Evolutionary conservation across 35 echinoderm and acorn worm species (phyloP).

Genomic region (Ophioderma brevispina): DNA sequence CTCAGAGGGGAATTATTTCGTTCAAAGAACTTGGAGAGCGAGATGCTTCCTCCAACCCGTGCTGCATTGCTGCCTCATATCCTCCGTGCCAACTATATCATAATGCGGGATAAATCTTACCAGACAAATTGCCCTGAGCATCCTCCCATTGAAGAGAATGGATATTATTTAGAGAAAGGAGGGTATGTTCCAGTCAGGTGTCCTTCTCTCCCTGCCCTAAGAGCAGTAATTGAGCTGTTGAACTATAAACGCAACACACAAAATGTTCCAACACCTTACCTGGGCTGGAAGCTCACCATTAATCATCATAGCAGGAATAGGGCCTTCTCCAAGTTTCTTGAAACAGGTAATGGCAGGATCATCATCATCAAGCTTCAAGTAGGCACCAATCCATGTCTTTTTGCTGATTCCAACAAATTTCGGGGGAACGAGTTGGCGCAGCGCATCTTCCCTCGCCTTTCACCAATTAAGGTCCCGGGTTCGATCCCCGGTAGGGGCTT

Average conservation of each 20-base stretch:
- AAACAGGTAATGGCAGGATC: slow-evolving; percentile 47
- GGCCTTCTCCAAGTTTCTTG: slow-evolving; percentile 32
- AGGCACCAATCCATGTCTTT: slow-evolving; percentile 46
- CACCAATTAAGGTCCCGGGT: no score
- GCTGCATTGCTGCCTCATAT: slow-evolving; percentile 40
- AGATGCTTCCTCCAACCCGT: slow-evolving; percentile 49
- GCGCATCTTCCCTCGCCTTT: no score
- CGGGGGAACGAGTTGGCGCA: no score
- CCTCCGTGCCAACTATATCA: slow-evolving; percentile 41
- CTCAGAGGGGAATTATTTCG: neutral
- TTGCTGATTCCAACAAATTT: slow-evolving; percentile 54
- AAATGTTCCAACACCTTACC: slow-evolving; percentile 30
- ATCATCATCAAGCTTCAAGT: slow-evolving; percentile 32
- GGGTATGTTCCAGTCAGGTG: slow-evolving; percentile 23
- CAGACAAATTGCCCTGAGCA: neutral
- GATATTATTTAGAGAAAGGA: slow-evolving; percentile 13
- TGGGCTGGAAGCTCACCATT: slow-evolving; percentile 49
- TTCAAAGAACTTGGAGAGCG: slow-evolving; percentile 23
- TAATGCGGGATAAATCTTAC: slow-evolving; percentile 35
- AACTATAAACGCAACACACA: slow-evolving; percentile 16
- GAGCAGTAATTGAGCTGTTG: slow-evolving; percentile 29
- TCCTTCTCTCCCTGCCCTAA: slow-evolving; percentile 19
- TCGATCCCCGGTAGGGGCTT: no score
- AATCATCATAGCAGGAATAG: neutral
- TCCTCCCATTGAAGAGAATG: slow-evolving; percentile 38